These are phyloP conservation scores for Pitangus sulphuratus DNA, from an alignment of 2,797 vertebrate species.

Conservation along the genomic window DNA sequence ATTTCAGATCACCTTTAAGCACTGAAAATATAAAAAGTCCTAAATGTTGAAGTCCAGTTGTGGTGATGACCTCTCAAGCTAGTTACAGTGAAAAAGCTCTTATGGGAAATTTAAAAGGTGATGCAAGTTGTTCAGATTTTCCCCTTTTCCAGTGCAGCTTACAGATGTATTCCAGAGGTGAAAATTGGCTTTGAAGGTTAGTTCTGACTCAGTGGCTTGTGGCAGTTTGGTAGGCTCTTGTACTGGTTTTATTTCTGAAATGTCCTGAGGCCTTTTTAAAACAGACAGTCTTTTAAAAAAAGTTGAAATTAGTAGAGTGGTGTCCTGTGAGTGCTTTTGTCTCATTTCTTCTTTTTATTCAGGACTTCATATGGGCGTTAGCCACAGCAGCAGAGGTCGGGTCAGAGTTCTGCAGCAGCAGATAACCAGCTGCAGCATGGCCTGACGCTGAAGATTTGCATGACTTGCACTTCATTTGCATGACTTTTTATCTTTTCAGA, in stretches of 20 bases:
- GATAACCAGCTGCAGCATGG: background rate
- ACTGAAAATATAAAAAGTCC: background rate
- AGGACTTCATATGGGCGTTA: fast-evolving
- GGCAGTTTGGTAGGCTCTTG: background rate
- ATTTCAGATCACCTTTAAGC: background rate
- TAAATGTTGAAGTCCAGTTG: background rate
- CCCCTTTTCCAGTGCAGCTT: background rate
- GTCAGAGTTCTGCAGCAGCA: background rate
- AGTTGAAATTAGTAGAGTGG: background rate
- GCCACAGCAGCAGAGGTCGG: background rate
- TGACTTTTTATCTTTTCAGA: background rate
- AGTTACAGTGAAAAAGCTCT: background rate
- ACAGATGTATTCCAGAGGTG: background rate
- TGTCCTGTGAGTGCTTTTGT: background rate
- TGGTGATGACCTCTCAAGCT: background rate
- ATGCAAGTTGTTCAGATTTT: background rate
- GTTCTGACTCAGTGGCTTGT: background rate
- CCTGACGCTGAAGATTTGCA: background rate
- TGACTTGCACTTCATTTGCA: background rate
- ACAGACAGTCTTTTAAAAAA: background rate
- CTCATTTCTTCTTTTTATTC: background rate
- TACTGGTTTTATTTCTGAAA: background rate
- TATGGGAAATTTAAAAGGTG: background rate
- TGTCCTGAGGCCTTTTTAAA: background rate
- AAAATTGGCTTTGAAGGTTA: background rate